Percentiles rank a stretch among this genome's conserved stretches.
These are phyloP conservation scores for Cerceris rybyensis DNA, from an alignment of 2,888 invertebrate species.

Conservation along the genomic window DNA sequence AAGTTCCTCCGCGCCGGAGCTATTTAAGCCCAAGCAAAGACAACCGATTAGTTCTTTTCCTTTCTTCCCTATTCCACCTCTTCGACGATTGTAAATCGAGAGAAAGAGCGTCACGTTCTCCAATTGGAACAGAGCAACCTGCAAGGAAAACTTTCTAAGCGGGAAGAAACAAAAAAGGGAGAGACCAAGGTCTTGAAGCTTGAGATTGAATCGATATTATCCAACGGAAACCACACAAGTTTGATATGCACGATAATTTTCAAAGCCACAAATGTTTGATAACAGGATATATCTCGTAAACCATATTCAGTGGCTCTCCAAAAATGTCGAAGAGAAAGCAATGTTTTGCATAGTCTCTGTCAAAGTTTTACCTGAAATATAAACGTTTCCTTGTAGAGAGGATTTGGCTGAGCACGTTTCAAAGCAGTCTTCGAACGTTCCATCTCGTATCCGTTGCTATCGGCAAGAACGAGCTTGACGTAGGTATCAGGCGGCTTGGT, in stretches of 20 bases:
- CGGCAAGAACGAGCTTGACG: constrained; percentile 95
- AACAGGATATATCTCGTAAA: no score
- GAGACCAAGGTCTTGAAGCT: no score
- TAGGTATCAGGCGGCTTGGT: constrained; percentile 94
- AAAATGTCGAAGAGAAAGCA: neutral
- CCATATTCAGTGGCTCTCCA: no score
- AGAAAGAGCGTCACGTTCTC: constrained; percentile 97
- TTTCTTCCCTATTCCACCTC: constrained; percentile 95
- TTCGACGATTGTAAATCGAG: constrained; percentile 94
- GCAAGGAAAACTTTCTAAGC: neutral
- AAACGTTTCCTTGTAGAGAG: constrained; percentile 97
- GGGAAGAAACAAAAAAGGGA: no score
- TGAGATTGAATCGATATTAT: no score
- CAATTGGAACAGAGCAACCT: constrained; percentile 92
- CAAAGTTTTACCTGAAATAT: constrained; percentile 91
- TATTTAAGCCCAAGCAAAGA: constrained; percentile 96
- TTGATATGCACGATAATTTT: no score
- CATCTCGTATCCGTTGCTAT: constrained; percentile 96
- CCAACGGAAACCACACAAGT: no score
- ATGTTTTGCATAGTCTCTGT: neutral
- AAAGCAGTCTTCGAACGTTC: constrained; percentile 96
- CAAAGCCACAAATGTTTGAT: no score
- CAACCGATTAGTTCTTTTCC: constrained; percentile 98
- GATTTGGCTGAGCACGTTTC: constrained; percentile 96
- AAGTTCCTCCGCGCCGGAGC: constrained; percentile 95